These are phyloP conservation scores for Cephonodes hylas DNA, from an alignment of 2,888 invertebrate genomes.

Conservation along the genomic window DNA sequence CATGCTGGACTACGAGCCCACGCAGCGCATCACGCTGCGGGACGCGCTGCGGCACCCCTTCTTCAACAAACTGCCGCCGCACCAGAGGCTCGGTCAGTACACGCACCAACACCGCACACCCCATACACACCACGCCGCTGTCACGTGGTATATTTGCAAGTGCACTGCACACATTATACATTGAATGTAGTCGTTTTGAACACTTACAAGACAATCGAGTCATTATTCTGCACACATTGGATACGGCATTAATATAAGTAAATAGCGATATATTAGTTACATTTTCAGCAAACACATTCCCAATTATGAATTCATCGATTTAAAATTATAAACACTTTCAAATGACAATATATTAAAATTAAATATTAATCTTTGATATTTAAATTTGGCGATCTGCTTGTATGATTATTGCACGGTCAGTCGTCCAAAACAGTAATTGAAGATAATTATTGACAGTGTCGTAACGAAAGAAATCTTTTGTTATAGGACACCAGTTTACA, in stretches of 20 bases:
- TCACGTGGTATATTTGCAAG: no score
- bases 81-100: conserved; percentile 85
- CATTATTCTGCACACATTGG: no score
- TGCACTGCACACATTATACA: no score
- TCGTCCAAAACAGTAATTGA: neutral
- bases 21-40: conserved; percentile 91
- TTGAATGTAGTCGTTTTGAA: no score
- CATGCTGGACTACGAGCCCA: conserved; percentile 99
- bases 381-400: neutral
- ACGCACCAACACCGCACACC: neutral
- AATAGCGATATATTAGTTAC: no score
- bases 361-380: neutral
- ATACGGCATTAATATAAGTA: no score
- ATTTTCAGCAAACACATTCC: no score
- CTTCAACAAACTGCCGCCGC: conserved; percentile 91
- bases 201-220: no score
- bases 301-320: no score
- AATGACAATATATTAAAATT: neutral
- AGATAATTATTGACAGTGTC: conserved; percentile 17
- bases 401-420: neutral
- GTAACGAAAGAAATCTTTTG: conserved; percentile 59
- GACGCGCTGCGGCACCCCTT: conserved; percentile 96
- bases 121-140: neutral
- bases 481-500: conserved; percentile 79
- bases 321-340: no score